These are phyloP conservation scores for Aphidius ervi DNA, from an alignment of 1,140 invertebrate species.

Conservation along the genomic window DNA sequence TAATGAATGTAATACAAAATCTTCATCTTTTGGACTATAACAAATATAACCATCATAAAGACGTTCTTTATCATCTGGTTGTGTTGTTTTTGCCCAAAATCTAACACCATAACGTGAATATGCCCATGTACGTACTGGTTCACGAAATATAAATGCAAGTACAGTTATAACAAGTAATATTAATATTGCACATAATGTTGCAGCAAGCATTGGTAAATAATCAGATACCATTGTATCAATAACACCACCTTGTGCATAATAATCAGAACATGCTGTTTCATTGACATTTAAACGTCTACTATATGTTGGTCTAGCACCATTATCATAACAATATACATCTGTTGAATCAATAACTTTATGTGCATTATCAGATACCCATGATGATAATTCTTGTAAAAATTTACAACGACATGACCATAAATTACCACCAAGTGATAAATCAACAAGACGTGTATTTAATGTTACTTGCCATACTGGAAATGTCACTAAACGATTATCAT, in stretches of 20 bases:
- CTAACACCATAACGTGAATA: slow-evolving; percentile 82
- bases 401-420: slow-evolving; percentile 87
- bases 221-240: slow-evolving; percentile 78
- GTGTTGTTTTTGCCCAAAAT: slow-evolving; percentile 56
- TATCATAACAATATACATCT: slow-evolving; percentile 77
- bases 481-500: slow-evolving; percentile 77
- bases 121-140: slow-evolving; percentile 80
- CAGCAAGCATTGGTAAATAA: slow-evolving; percentile 79
- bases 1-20: slow-evolving; percentile 80
- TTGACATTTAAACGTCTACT: slow-evolving; percentile 75
- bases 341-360: slow-evolving; percentile 73
- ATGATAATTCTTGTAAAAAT: slow-evolving; percentile 79
- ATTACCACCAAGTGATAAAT: slow-evolving; percentile 74
- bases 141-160: slow-evolving; percentile 77
- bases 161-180: slow-evolving; percentile 71
- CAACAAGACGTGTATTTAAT: slow-evolving; percentile 65
- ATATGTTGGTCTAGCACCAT: slow-evolving; percentile 66
- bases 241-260: slow-evolving; percentile 74
- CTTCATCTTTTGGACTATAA: slow-evolving; percentile 89
- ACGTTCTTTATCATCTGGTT: slow-evolving; percentile 71
- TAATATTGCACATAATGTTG: slow-evolving; percentile 69
- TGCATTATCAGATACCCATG: slow-evolving; percentile 78
- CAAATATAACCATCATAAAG: slow-evolving; percentile 90
- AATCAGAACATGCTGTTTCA: slow-evolving; percentile 77
- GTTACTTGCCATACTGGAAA: slow-evolving; percentile 82